Percentiles rank a stretch among this genome's conserved stretches.
These are phyloP conservation scores for Heteronetta atricapilla DNA, from an alignment of 2,113 vertebrate genomes.

Conservation along the genomic window DNA sequence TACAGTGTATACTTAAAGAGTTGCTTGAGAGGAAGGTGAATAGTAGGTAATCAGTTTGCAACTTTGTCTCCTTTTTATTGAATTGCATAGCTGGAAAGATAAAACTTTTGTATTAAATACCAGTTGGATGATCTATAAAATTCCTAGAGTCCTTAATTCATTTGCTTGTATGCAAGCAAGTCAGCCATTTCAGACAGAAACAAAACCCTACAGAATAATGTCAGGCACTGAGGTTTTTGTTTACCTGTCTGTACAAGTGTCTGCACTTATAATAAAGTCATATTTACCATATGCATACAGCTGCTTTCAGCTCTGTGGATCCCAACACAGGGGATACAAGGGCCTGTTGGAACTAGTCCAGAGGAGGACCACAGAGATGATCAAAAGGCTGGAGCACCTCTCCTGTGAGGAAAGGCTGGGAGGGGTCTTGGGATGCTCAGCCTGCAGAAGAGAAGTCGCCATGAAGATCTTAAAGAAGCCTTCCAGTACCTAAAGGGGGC, in stretches of 20 bases:
- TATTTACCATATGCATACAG: background rate
- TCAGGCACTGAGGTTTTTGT: background rate
- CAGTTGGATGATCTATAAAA: background rate
- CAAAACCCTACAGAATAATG: background rate
- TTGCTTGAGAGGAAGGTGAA: slow-evolving; percentile 35
- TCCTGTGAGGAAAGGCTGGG: background rate
- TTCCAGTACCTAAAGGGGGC: background rate
- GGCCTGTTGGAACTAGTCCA: background rate
- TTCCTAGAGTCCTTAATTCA: background rate
- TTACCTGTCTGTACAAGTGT: background rate
- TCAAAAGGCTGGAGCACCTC: background rate
- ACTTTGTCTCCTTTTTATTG: background rate
- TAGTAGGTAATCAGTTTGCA: background rate
- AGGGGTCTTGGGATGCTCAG: background rate
- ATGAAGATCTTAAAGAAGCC: background rate
- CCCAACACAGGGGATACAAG: background rate
- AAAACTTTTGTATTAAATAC: background rate
- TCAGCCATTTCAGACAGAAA: background rate
- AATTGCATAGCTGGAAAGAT: background rate
- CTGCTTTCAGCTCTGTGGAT: background rate
- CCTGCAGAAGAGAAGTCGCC: background rate
- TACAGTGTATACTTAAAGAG: background rate
- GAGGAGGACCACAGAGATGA: too few species aligned
- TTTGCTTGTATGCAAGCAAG: background rate
- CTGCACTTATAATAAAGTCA: background rate